Evolutionary conservation across 2,113 vertebrate species (phyloP), one percentile per base, ranked within the genome.

Genomic region (Colius striatus): DNA sequence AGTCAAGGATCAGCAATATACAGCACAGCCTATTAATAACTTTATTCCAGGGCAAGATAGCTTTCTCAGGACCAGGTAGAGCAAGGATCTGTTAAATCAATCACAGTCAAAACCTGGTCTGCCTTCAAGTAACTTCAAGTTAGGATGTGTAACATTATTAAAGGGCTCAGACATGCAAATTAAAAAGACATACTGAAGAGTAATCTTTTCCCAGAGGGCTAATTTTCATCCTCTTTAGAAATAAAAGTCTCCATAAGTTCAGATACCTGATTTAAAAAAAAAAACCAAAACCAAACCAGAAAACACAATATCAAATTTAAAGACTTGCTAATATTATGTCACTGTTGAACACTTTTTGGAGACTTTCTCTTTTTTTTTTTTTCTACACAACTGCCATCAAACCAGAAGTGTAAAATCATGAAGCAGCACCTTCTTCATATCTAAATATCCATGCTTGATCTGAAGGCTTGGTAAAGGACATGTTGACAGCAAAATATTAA

Each of bases 101-200:
- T 91, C 82, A 87, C 75, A 71, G 88, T 87, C 82, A 85, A 91
- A 94, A 90, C 65, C 38, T 29, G 74, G 45, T 67, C 72, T 91
- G 58, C 84, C 95, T 95, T 84, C 53, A 94, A 87, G 53, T 55
- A 48, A 88, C 76, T 96, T 94, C 74, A 87, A 92, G 58, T 97
- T 92, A 96, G 78, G 67, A 92, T 70, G 60, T 72, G 86, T 47
- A 95, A 83, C 80, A 63, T 47, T 72, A 78, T 73, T 61, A 61
- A 84, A 79, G 51, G 25, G 38, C 58, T 96, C 76, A 82, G 75
- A 68, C 16, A 83, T 78, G 88, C 76, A 96, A 89, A 87, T 94
- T 93, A 75, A 85, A 94, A 27, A 92, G 68, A 55, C 93, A 41
- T 57, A 36, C 27, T 27, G 51, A 34, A 20, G 66, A 95, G 67